Evolutionary conservation across 2,797 vertebrate species (phyloP), one percentile per base, ranked within the genome.

Genomic region (Coccyzus lansbergi): DNA sequence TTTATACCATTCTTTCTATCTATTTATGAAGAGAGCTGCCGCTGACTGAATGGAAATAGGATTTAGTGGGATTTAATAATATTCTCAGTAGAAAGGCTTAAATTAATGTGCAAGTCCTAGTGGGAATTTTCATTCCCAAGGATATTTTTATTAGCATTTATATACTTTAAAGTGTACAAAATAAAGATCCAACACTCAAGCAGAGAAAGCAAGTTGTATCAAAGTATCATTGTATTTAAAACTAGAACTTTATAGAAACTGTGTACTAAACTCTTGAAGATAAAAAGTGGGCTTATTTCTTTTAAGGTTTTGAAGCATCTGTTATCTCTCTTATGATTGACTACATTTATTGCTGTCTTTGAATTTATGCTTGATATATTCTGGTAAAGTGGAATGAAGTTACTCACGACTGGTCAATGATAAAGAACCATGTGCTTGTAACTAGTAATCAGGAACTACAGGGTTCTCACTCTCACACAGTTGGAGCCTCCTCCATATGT

Each of bases 31-130:
- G 31, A 90, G 78, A 94, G 36, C 89, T 95, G 75, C 82, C 91
- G 71, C n/a, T 93, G 86, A 90, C 72, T 95, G 90, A 95, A 69
- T 84, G 69, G 86, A 95, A 95, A 94, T 74, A 92, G 86, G 89
- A 94, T 96, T 97, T 94, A 93, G 65, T 51, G n/a, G 86, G 88
- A 95, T 96, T 96, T 96, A 94, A 49, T 92, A 79, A 94, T 93
- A 93, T 71, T 96, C 96, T 97, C 38, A n/a, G 63, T 90, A 88
- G 96, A 93, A 97, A 95, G 71, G 59, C 77, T 95, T 76, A 94
- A 92, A 36, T 96, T 91, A 90, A 81, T 92, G 71, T 83, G 81
- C 86, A 90, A 86, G 38, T 91, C 91, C 92, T 93, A 78, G 80
- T 90, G 95, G 94, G 83, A 97, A 84, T 96, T 94, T 89, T 91